These are phyloP conservation scores for Apteryx owenii DNA, from an alignment of 2,113 vertebrate species.

Conservation along the genomic window DNA sequence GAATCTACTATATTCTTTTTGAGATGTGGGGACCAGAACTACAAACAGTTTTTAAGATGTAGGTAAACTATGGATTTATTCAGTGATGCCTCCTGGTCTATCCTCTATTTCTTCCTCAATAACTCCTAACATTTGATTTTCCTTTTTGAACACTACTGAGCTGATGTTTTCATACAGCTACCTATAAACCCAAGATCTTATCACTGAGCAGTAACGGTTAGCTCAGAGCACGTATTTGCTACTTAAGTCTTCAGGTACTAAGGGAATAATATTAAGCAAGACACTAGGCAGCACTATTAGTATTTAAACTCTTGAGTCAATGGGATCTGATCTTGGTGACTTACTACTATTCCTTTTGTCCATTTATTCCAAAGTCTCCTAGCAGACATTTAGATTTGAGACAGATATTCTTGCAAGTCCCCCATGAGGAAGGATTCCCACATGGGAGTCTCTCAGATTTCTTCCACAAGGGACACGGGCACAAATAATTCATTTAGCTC, in stretches of 20 bases:
- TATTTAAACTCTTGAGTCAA: neutral
- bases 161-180: neutral
- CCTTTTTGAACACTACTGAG: neutral
- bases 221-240: neutral
- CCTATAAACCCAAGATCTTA: neutral
- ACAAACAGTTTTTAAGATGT: neutral
- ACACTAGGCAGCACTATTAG: neutral
- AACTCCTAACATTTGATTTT: neutral
- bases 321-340: neutral
- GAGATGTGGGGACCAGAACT: neutral
- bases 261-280: neutral
- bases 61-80: neutral
- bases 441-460: neutral
- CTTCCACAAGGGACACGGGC: neutral
- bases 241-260: neutral
- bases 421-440: neutral
- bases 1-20: neutral
- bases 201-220: neutral
- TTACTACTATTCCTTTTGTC: neutral
- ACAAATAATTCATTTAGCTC: neutral
- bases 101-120: neutral
- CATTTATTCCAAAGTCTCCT: neutral
- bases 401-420: neutral
- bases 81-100: neutral
- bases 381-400: neutral